phyloP scores from a whole-genome alignment of 2,113 vertebrate genomes.

The Columba livia region DNA sequence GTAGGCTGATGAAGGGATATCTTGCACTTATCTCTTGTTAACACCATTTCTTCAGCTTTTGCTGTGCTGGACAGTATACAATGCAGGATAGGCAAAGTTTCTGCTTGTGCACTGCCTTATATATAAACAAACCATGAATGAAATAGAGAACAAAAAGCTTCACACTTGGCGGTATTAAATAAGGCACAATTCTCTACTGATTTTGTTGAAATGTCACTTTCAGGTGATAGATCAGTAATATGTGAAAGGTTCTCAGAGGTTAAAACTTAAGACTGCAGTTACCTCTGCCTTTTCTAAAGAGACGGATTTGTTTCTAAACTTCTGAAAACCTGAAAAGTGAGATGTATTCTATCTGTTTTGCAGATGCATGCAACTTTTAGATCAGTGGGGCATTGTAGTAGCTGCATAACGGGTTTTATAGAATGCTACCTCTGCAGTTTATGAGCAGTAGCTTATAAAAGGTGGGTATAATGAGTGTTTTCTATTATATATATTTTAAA shows the following conservation, averaged over 20 bases:
- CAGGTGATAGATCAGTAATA: background rate
- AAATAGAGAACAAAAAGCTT: background rate
- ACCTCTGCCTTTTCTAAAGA: background rate
- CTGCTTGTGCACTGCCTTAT: background rate
- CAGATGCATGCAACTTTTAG: constrained; percentile 17
- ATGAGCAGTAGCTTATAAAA: constrained; percentile 43
- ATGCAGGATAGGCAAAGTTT: background rate
- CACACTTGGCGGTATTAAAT: background rate
- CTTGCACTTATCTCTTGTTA: background rate
- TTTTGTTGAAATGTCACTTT: background rate
- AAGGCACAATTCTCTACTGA: background rate
- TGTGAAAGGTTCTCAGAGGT: constrained; percentile 7
- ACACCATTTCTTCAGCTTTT: background rate
- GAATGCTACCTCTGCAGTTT: constrained; percentile 55
- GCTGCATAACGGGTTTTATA: constrained; percentile 25
- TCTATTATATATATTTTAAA: constrained; percentile 31
- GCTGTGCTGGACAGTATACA: background rate
- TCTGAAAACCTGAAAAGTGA: constrained; percentile 25
- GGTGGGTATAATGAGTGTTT: constrained; percentile 44
- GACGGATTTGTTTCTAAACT: background rate
- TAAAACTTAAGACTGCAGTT: background rate
- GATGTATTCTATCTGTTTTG: background rate
- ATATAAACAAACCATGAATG: background rate
- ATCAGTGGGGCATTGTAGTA: background rate
- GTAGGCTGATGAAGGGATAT: background rate